Conservation (phyloP, 2,113 vertebrate genomes). For the Acanthochromis polyacanthus region DNA sequence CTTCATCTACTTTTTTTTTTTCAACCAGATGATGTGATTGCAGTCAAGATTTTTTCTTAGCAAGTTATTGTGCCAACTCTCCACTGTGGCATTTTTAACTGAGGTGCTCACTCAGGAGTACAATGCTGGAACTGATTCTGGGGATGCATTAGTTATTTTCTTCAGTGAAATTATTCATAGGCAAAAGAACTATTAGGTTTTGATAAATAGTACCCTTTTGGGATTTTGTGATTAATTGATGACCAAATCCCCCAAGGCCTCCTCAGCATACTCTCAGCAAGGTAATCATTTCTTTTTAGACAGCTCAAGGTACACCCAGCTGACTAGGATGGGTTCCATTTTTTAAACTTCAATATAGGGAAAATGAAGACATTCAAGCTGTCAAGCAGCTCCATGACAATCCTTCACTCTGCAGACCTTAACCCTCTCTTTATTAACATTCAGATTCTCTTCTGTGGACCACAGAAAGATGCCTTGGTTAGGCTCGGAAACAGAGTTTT, state of each 20-base stretch:
- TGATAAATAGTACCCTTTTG: conserved; percentile 74
- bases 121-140: conserved; percentile 1
- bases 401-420: conserved; percentile 61
- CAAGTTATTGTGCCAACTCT: not conserved
- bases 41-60: not conserved
- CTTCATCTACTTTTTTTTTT: not conserved
- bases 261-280: conserved; percentile 51
- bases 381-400: conserved; percentile 65
- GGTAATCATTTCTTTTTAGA: conserved; percentile 78
- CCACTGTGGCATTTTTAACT: not conserved
- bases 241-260: conserved; percentile 76
- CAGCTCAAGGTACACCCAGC: conserved; percentile 78
- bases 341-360: conserved; percentile 72
- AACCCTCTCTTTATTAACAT: conserved; percentile 51
- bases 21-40: not conserved
- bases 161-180: conserved; percentile 61
- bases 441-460: conserved; percentile 31
- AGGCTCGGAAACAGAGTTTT: conserved; percentile 32
- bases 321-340: conserved; percentile 67
- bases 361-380: conserved; percentile 75
- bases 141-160: conserved; percentile 23
- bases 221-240: conserved; percentile 77
- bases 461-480: conserved; percentile 9
- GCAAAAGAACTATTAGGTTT: conserved; percentile 64
- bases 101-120: not conserved